Evolutionary conservation across 2,113 vertebrate species (phyloP).

Genomic region (Pollimyrus isidori): DNA sequence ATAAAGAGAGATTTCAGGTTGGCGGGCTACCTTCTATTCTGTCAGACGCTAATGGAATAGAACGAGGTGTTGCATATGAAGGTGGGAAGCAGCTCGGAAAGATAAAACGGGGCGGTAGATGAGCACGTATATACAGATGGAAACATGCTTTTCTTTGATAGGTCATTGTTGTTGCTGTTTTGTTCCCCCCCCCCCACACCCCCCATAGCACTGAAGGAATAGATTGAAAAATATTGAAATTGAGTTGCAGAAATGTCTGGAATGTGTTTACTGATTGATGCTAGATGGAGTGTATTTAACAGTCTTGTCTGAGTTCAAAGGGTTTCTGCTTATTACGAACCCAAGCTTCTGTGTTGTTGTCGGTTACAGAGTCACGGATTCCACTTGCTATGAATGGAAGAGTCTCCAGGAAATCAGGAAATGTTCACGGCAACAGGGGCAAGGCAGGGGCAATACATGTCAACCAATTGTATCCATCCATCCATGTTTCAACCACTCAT

Average conservation of each 20-base stretch:
- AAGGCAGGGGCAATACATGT: background rate
- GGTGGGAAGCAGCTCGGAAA: background rate
- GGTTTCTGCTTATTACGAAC: background rate
- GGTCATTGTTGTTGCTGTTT: background rate
- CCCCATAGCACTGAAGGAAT: background rate
- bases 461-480: background rate
- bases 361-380: background rate
- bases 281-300: background rate
- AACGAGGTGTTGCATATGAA: background rate
- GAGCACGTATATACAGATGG: background rate
- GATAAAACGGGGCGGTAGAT: background rate
- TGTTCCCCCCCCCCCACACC: background rate
- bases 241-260: background rate
- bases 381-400: background rate
- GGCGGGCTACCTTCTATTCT: background rate
- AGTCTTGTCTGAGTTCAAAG: background rate
- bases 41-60: background rate
- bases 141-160: background rate
- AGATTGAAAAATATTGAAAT: background rate
- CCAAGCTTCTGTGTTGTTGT: background rate
- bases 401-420: background rate
- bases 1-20: constrained; percentile 28
- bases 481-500: background rate
- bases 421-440: background rate
- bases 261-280: background rate